Evolutionary conservation across 2,888 invertebrate genomes (phyloP).

Genomic region (Sussaba pulchella): DNA sequence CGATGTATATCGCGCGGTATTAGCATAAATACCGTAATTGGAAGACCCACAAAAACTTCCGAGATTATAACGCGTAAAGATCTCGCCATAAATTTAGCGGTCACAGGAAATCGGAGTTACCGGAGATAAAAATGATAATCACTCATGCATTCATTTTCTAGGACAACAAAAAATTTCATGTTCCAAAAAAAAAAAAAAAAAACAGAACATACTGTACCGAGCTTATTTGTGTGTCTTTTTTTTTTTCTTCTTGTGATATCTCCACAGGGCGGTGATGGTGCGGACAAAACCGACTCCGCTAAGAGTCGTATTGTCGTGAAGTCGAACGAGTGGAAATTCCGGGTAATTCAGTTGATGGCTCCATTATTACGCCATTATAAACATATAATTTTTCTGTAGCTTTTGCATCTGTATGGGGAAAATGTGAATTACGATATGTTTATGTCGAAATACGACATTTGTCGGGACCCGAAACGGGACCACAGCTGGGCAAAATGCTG

Average conservation of each 20-base stretch:
- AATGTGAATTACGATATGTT: conserved; percentile 17
- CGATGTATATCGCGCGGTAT: neutral
- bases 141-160: conserved; percentile 2
- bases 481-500: neutral
- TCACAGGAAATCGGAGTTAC: conserved; percentile 23
- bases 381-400: conserved; percentile 71
- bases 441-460: conserved; percentile 14
- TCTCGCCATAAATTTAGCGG: conserved; percentile 39
- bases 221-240: conserved; percentile 69
- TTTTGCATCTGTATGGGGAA: conserved; percentile 69
- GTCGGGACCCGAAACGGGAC: neutral
- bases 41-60: neutral
- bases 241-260: conserved; percentile 76
- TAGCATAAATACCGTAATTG: neutral
- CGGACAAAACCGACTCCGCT: conserved; percentile 85
- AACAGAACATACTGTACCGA: conserved; percentile 32
- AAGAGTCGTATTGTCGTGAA: conserved; percentile 86
- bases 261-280: conserved; percentile 85
- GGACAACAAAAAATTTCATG: neutral
- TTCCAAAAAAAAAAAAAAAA: conserved; percentile 32
- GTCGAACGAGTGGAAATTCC: conserved; percentile 89
- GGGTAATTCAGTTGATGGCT: conserved; percentile 85
- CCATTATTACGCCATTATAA: conserved; percentile 66
- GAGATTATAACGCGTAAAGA: conserved; percentile 2
- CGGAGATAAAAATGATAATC: conserved; percentile 2